Conservation (phyloP, 2,113 vertebrate species). For the Brachypodius melanocephalos region DNA sequence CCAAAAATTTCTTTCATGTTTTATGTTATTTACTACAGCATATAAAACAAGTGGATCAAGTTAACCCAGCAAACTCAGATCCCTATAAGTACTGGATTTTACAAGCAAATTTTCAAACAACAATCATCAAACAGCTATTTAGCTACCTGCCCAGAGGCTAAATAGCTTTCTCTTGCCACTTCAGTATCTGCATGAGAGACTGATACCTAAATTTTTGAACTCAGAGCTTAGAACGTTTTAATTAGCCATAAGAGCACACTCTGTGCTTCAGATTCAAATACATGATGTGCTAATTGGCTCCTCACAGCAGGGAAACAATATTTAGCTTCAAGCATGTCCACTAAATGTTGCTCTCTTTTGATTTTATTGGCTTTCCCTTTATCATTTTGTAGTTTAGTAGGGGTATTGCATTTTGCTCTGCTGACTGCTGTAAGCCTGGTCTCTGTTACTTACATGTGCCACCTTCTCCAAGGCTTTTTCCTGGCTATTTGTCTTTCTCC, state of each 20-base stretch:
- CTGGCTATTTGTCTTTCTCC: background rate
- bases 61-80: background rate
- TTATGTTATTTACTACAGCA: background rate
- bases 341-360: background rate
- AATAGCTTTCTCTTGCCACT: background rate
- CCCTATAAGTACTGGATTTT: background rate
- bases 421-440: rapidly evolving
- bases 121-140: background rate
- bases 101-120: background rate
- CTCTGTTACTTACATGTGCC: background rate
- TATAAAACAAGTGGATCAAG: background rate
- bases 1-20: background rate
- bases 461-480: background rate
- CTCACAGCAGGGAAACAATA: background rate
- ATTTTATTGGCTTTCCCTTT: background rate
- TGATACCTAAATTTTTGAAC: constrained; percentile 18
- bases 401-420: background rate
- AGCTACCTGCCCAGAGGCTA: background rate
- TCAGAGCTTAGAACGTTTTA: background rate
- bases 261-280: background rate
- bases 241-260: background rate
- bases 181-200: background rate
- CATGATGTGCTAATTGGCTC: background rate
- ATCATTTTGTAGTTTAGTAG: background rate
- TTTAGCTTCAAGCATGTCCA: background rate